Base-by-base conservation (phyloP, 2,888 invertebrate genomes). In the Chrysolina americana region DNA sequence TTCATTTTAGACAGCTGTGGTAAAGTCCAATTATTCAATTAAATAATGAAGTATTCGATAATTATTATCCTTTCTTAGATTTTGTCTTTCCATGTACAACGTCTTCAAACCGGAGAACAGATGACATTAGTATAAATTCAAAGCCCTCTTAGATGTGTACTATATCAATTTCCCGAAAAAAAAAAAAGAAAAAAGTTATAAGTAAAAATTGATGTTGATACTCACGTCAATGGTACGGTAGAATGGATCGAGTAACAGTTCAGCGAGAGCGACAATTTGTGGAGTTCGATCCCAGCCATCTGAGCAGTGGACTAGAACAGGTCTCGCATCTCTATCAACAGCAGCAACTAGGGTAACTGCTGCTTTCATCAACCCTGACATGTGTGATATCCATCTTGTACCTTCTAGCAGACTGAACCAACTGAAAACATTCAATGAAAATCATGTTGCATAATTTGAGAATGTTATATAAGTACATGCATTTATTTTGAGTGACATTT, bases 251-350 rank as follows among this genome's bases (percentile, higher is more conserved):
- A 98, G 91, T 84, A 98, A 89, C 56, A 99, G 90, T 88, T 98
- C 95, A 15, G 97, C 96, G 68, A 98, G 91, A 53, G 98, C 95
- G 17, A 97, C 96, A 80, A 99, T 95, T 90, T 99, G 99, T 63
- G 99, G 96, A 72, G 99, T 99, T 80, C 99, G 92, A 89, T 99
- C 99, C 99, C 99, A 99, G 64, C 99, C 99, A 89, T 99, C 99
- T 2, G 98, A 98, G 89, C 99, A 99, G 88, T 99, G 99, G 11
- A 99, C 98, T 76, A 99, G 90, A 70, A 98, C 98, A 9, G 98
- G 97, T 66, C 96, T 92, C 19, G 93, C 95, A 75, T 95, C 95
- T 68, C 92, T 91, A 81, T 94, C 94, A 75, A 97, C 93, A 0
- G 95, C 94, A 75, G 93, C 93, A 6, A 94, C 95, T 47, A 96